These are phyloP conservation scores for Arctia plantaginis DNA, from an alignment of 2,888 invertebrate genomes.

Conservation along the genomic window DNA sequence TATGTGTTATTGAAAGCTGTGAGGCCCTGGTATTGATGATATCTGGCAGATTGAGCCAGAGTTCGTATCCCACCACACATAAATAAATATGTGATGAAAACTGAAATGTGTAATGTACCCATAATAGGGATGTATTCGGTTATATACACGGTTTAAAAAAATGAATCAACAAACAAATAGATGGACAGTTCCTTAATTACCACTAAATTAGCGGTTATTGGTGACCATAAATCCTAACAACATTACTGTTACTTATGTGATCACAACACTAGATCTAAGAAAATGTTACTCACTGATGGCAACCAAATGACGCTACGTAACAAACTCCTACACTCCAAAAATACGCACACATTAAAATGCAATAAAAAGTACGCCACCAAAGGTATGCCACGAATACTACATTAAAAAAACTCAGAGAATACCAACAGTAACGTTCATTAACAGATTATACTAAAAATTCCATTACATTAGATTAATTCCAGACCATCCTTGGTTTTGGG, in stretches of 20 bases:
- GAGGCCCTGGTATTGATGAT: no score
- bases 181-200: no score
- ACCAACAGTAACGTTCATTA: neutral
- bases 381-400: neutral
- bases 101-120: no score
- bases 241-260: neutral
- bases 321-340: neutral
- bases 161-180: no score
- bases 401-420: neutral
- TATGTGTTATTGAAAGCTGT: no score
- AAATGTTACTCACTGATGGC: neutral
- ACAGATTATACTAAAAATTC: conserved; percentile 13
- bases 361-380: neutral
- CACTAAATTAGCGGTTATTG: no score
- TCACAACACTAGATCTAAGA: neutral
- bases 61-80: no score
- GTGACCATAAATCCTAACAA: no score
- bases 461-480: conserved; percentile 10
- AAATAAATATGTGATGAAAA: no score
- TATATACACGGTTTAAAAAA: no score
- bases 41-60: no score
- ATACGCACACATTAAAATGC: neutral
- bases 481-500: neutral
- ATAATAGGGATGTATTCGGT: no score
- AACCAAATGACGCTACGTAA: neutral